phyloP scores from a whole-genome alignment of 2,113 vertebrate genomes.

The Cyrtonyx montezumae region DNA sequence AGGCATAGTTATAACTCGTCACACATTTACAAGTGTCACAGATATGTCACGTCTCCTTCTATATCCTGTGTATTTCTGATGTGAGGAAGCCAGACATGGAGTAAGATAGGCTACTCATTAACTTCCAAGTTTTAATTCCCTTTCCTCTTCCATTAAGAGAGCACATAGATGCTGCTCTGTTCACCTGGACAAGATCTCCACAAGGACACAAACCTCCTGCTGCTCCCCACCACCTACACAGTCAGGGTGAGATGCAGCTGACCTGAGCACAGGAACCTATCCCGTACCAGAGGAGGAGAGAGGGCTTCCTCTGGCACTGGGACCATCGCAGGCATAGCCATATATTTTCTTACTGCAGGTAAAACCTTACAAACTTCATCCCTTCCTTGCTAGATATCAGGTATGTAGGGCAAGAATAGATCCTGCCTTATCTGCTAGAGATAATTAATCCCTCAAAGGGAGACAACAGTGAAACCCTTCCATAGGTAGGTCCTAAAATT shows the following conservation, averaged over 20 bases:
- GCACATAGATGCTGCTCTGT: neutral
- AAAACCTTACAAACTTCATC: neutral
- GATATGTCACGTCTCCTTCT: neutral
- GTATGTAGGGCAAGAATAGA: neutral
- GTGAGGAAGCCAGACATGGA: neutral
- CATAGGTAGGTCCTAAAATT: neutral
- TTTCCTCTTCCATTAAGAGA: neutral
- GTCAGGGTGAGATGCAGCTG: neutral
- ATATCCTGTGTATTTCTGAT: neutral
- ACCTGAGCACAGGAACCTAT: neutral
- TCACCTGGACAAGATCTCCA: neutral
- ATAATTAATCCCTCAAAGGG: neutral
- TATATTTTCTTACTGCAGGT: neutral
- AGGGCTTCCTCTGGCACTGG: neutral
- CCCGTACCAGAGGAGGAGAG: neutral
- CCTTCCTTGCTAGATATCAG: neutral
- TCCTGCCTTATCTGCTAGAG: neutral
- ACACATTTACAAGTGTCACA: neutral
- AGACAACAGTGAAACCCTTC: neutral
- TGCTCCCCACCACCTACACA: neutral
- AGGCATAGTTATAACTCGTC: neutral
- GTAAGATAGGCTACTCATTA: neutral
- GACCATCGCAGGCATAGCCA: neutral
- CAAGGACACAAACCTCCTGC: neutral
- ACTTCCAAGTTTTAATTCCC: neutral